These are phyloP conservation scores for Sialis fuliginosa DNA, from an alignment of 2,888 invertebrate species.

Conservation along the genomic window DNA sequence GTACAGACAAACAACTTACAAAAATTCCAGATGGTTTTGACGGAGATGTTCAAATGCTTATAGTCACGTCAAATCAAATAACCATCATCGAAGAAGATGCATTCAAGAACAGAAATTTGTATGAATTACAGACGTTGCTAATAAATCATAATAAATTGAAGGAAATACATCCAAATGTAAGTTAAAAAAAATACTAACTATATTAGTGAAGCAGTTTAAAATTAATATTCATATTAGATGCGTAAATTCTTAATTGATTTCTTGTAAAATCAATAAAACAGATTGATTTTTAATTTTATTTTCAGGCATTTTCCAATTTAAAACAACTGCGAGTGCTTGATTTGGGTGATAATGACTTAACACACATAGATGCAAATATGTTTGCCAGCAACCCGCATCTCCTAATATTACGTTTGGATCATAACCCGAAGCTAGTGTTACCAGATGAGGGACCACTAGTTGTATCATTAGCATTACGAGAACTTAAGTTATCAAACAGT, in stretches of 20 bases:
- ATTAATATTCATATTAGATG: too few relatives aligned
- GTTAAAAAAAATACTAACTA: background rate
- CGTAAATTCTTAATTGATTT: constrained; percentile 11
- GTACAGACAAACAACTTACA: constrained; percentile 29
- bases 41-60: constrained; percentile 23
- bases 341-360: constrained; percentile 23
- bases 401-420: constrained; percentile 28
- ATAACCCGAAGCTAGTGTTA: constrained; percentile 21
- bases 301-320: constrained; percentile 20
- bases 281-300: constrained; percentile 1
- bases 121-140: constrained; percentile 19
- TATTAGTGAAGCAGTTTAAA: too few relatives aligned
- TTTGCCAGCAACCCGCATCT: constrained; percentile 24
- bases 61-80: constrained; percentile 28
- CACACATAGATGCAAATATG: constrained; percentile 27
- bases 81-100: constrained; percentile 18
- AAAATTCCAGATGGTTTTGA: constrained; percentile 29
- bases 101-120: constrained; percentile 12
- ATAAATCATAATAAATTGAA: constrained; percentile 22
- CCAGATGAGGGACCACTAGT: constrained; percentile 18
- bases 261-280: constrained; percentile 17
- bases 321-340: constrained; percentile 20
- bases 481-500: constrained; percentile 22
- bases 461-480: constrained; percentile 19
- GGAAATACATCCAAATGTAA: constrained; percentile 16